Evolutionary conservation across 2,888 invertebrate species (phyloP).

Genomic region (Cosmopolites sordidus): DNA sequence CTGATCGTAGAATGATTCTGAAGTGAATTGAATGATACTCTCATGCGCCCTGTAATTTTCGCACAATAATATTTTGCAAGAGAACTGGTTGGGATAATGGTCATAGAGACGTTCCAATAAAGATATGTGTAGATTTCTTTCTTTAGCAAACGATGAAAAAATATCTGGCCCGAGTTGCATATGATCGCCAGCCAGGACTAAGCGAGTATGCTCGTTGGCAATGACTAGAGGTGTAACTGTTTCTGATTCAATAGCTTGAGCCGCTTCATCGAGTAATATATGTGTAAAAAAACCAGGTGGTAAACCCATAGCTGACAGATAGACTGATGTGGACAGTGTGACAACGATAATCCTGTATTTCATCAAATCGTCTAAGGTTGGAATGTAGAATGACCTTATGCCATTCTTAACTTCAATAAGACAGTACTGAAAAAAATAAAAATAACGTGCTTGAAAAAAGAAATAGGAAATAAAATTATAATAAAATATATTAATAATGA

Average conservation of each 20-base stretch:
- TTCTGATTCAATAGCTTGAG: constrained; percentile 83
- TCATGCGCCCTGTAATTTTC: constrained; percentile 81
- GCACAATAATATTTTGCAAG: constrained; percentile 74
- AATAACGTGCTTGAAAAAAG: constrained; percentile 6
- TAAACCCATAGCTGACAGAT: constrained; percentile 63
- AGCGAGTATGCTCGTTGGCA: constrained; percentile 65
- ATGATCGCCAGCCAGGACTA: constrained; percentile 81
- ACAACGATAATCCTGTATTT: constrained; percentile 71
- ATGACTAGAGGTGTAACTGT: constrained; percentile 74
- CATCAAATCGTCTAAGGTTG: constrained; percentile 66
- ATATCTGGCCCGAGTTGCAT: constrained; percentile 82
- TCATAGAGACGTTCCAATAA: constrained; percentile 74
- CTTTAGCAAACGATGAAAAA: constrained; percentile 68
- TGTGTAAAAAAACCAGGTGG: constrained; percentile 71
- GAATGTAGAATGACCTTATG: constrained; percentile 60
- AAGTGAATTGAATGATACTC: constrained; percentile 76
- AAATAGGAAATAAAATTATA: background rate
- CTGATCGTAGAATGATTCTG: constrained; percentile 76
- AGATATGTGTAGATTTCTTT: constrained; percentile 67
- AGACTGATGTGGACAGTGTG: constrained; percentile 74
- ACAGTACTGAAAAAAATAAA: constrained; percentile 59
- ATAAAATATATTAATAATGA: no score
- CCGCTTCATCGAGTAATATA: constrained; percentile 81
- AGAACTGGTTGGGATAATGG: constrained; percentile 64
- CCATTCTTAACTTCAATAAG: constrained; percentile 58